These are phyloP conservation scores for Aradophagus sp. DNA, from an alignment of 1,140 invertebrate genomes.

Conservation along the genomic window DNA sequence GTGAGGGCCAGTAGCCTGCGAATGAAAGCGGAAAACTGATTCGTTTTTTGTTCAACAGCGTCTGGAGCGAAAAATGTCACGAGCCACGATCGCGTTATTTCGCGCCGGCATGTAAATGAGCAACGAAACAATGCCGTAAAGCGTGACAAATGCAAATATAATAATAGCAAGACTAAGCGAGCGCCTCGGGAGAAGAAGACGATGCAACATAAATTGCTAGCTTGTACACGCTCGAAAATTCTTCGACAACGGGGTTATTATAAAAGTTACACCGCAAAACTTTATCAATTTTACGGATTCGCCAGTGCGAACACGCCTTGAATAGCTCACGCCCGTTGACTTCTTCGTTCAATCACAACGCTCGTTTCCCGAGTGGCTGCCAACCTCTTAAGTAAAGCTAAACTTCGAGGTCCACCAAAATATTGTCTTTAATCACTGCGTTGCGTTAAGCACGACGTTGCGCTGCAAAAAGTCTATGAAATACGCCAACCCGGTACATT, in stretches of 20 bases:
- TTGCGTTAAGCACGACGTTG: too few species aligned
- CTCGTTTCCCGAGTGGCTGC: constrained; percentile 34
- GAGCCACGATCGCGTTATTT: constrained; percentile 35
- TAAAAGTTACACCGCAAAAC: constrained; percentile 71
- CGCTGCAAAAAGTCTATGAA: too few species aligned
- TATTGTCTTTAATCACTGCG: constrained; percentile 48
- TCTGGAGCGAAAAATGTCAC: constrained; percentile 6
- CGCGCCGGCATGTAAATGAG: constrained; percentile 49
- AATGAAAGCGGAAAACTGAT: too few species aligned
- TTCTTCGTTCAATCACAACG: constrained; percentile 57
- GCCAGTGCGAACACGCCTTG: constrained; percentile 64
- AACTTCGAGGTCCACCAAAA: constrained; percentile 41
- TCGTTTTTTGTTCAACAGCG: not conserved
- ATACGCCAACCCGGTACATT: too few species aligned
- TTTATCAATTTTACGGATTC: constrained; percentile 75
- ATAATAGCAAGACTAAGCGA: constrained; percentile 29
- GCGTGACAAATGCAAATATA: constrained; percentile 50
- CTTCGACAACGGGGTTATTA: constrained; percentile 67
- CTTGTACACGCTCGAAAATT: constrained; percentile 70
- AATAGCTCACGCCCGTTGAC: constrained; percentile 53
- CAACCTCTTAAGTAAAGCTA: constrained; percentile 46
- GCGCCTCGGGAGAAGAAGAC: constrained; percentile 26
- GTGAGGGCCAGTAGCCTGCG: too few species aligned
- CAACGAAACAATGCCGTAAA: constrained; percentile 17
- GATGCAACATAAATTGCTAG: constrained; percentile 69